phyloP scores from a whole-genome alignment of 2,113 vertebrate species.

The Misgurnus mizolepis region DNA sequence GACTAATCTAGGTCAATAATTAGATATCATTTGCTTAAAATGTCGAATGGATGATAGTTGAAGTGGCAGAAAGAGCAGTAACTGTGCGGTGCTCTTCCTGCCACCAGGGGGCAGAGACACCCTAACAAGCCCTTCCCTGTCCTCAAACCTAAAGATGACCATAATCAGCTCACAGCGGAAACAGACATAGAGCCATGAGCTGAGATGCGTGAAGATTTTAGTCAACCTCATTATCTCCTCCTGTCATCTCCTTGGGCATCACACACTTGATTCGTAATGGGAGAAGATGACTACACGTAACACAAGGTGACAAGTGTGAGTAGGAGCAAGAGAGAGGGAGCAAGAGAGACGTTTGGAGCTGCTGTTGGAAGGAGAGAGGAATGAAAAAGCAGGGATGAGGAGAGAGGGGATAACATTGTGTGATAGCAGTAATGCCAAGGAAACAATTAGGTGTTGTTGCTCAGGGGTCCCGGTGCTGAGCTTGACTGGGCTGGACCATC shows the following conservation, averaged over 20 bases:
- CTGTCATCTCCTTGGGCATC: conserved; percentile 5
- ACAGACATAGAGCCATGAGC: neutral
- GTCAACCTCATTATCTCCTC: conserved; percentile 19
- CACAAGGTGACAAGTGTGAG: conserved; percentile 21
- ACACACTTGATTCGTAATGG: neutral
- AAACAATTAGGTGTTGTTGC: conserved; percentile 79
- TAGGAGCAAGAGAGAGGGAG: conserved; percentile 20
- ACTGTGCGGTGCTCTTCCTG: conserved; percentile 45
- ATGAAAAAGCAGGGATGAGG: conserved; percentile 55
- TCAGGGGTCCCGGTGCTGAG: conserved; percentile 78
- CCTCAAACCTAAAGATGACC: conserved; percentile 9
- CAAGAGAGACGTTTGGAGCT: conserved; percentile 40
- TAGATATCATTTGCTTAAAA: conserved; percentile 37
- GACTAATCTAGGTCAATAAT: conserved; percentile 7
- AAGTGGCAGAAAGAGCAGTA: conserved; percentile 12
- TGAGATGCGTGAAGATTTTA: conserved; percentile 1
- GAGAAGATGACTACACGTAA: conserved; percentile 7
- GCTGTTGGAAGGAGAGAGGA: conserved; percentile 63
- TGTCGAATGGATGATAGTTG: conserved; percentile 26
- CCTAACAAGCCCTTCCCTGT: conserved; percentile 24
- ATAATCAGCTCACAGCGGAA: neutral
- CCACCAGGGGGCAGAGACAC: conserved; percentile 44
- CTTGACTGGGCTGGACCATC: conserved; percentile 79
- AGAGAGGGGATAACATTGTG: conserved; percentile 56
- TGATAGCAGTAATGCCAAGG: conserved; percentile 37